Evolutionary conservation across 2,888 invertebrate genomes (phyloP), one percentile per base, ranked within the genome.

Genomic region (Norana najaformis): DNA sequence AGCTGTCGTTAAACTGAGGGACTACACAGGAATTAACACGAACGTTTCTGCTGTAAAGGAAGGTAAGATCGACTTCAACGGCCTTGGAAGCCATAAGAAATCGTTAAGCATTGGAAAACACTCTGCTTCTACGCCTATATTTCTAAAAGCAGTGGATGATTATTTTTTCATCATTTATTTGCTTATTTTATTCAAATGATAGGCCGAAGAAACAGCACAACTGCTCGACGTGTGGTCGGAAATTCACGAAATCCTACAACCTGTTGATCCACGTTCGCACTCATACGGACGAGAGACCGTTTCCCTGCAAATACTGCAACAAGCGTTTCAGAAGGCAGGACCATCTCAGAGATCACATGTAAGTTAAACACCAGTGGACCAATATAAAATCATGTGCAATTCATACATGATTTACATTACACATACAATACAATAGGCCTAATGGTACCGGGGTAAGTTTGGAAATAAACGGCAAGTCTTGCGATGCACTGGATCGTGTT

Each of bases 221-320:
- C 94, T 99, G 99, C 95, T 98, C 98, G 96, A 99, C 97, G 95
- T 99, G 99, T 95, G 97, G 97, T 95, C 96, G 99, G n/a, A 98
- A 98, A 95, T 99, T 99, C 95, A 99, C 98, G 91, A 99, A 99
- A 95, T 98, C 98, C 35, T 99, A 98, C 95, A 99, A 99, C 95
- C 96, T 99, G 94, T 96, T 99, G 93, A 99, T 99, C 93, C 99
- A 99, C 96, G 99, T 99, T 94, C 96, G 98, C 94, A 99, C 99
- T 4, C 99, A 99, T 94, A 99, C 99, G 13, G 98, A 99, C 94
- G 99, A 99, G 95, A 96, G 99, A 90, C 99, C 99, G 0, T 99
- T 98, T 95, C 97, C 98, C 89, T 99, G 99, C 95, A 98, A 99
- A 95, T 98, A 99, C 93, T 99, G 99, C 95, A 97, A 98, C 91